A percentile compares a stretch with the other conserved stretches of the same genome.
phyloP scores from a whole-genome alignment of 2,113 vertebrate species.

The Leptodactylus fuscus region DNA sequence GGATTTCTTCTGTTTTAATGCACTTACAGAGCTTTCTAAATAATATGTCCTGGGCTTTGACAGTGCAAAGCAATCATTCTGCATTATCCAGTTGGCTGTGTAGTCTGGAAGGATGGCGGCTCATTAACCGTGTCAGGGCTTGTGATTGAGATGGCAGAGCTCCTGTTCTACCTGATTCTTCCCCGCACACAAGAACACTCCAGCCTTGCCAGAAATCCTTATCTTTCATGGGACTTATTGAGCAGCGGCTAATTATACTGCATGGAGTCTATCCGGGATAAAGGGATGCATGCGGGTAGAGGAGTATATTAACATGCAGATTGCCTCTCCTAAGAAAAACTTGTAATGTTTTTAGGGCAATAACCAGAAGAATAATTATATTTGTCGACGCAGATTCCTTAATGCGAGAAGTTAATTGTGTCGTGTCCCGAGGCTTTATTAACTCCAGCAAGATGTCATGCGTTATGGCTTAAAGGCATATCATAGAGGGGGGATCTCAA shows the following conservation, averaged over 20 bases:
- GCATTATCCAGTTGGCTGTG: slow-evolving; percentile 58
- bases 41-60: slow-evolving; percentile 51
- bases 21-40: slow-evolving; percentile 55
- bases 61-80: slow-evolving; percentile 56
- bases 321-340: slow-evolving; percentile 1
- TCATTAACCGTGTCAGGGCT: slow-evolving; percentile 57
- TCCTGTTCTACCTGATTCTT: slow-evolving; percentile 52
- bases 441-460: neutral
- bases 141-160: slow-evolving; percentile 50
- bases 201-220: slow-evolving; percentile 55
- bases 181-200: slow-evolving; percentile 51
- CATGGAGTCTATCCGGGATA: slow-evolving; percentile 22
- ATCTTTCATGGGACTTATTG: slow-evolving; percentile 53
- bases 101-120: slow-evolving; percentile 51
- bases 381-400: neutral
- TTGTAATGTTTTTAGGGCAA: neutral
- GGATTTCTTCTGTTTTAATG: slow-evolving; percentile 55
- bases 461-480: neutral
- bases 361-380: neutral
- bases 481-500: neutral
- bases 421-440: neutral
- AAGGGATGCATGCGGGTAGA: slow-evolving; percentile 3
- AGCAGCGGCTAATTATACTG: slow-evolving; percentile 43
- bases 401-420: neutral
- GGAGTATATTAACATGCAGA: neutral